Percentiles rank a stretch among this genome's conserved stretches.
These are phyloP conservation scores for Cerceris ruficornis DNA, from an alignment of 2,888 invertebrate genomes.

Conservation along the genomic window DNA sequence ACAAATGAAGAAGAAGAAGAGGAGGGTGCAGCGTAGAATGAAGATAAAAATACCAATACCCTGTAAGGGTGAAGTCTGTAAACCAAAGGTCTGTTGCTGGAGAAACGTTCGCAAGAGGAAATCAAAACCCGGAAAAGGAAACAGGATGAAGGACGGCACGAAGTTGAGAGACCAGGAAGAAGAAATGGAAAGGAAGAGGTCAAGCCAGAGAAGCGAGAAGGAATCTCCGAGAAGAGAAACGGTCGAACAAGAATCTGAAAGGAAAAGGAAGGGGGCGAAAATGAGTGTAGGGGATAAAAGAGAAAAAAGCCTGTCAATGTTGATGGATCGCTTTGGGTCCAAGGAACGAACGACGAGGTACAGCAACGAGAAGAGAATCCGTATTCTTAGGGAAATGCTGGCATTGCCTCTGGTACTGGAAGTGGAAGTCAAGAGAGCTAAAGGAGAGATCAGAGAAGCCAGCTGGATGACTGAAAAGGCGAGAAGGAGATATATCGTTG, in stretches of 20 bases:
- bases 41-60: constrained; percentile 29
- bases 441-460: constrained; percentile 21
- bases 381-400: constrained; percentile 31
- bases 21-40: constrained; percentile 16
- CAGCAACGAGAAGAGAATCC: not conserved
- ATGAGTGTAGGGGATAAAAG: not conserved
- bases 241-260: not conserved
- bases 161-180: not conserved
- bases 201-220: not conserved
- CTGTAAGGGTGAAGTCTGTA: constrained; percentile 49
- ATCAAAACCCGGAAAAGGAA: not conserved
- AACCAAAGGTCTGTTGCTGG: constrained; percentile 51
- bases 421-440: constrained; percentile 38
- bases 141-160: not conserved
- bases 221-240: not conserved
- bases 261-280: not conserved
- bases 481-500: not conserved
- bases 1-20: constrained; percentile 18
- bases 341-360: not conserved
- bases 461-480: not conserved
- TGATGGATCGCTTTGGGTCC: not conserved
- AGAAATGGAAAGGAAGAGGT: not conserved
- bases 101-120: not conserved
- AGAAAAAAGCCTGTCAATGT: not conserved
- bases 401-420: constrained; percentile 23